Evolutionary conservation across 2,113 vertebrate species (phyloP).

Genomic region (Chelonoidis abingdonii): DNA sequence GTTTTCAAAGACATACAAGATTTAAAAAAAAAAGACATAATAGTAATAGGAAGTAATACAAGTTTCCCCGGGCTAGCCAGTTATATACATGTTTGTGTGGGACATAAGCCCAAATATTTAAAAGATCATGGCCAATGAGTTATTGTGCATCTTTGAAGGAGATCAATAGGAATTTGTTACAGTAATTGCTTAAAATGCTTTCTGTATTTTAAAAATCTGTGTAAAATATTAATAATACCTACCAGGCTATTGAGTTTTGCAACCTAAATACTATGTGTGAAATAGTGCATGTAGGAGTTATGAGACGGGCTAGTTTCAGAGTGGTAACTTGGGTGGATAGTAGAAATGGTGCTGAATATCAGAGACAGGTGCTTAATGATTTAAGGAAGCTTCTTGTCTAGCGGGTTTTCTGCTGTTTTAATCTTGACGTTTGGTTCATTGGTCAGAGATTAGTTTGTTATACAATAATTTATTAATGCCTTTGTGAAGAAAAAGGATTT

Average conservation of each 20-base stretch:
- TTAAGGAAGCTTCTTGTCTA: neutral
- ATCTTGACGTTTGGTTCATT: slow-evolving; percentile 40
- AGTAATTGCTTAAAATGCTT: neutral
- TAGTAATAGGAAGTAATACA: neutral
- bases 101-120: neutral
- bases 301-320: neutral
- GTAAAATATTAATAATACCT: neutral
- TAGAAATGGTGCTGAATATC: neutral
- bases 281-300: neutral
- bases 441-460: neutral
- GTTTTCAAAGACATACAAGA: neutral
- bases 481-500: neutral
- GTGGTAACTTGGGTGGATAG: neutral
- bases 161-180: neutral
- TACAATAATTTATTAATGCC: neutral
- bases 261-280: neutral
- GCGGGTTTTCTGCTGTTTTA: neutral
- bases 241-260: neutral
- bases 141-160: neutral
- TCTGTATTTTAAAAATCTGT: neutral
- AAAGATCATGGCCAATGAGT: neutral
- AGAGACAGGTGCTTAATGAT: slow-evolving; percentile 8
- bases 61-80: neutral
- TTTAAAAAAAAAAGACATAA: neutral
- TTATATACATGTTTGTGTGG: neutral